Conservation (phyloP, 2,113 vertebrate species). For the Rhinogobius similis region DNA sequence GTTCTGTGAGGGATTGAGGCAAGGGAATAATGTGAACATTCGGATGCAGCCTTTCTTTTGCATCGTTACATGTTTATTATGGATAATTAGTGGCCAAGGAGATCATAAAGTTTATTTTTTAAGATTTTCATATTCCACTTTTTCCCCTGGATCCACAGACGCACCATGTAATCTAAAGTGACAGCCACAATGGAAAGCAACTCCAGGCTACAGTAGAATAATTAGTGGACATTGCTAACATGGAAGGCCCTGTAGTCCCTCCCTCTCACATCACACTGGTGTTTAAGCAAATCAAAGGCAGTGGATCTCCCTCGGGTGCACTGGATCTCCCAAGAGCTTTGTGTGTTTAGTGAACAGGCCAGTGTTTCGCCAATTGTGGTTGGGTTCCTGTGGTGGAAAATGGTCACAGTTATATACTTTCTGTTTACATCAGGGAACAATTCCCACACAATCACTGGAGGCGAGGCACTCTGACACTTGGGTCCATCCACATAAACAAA, state of each 20-base stretch:
- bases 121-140: neutral
- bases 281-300: conserved; percentile 64
- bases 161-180: conserved; percentile 23
- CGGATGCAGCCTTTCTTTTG: too few species aligned
- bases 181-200: conserved; percentile 29
- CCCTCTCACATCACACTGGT: conserved; percentile 34
- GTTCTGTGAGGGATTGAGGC: too few species aligned
- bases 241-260: conserved; percentile 14
- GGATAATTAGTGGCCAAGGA: too few species aligned
- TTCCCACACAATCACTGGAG: neutral
- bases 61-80: too few species aligned
- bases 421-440: neutral
- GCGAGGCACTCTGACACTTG: neutral
- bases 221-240: conserved; percentile 39
- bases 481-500: too few species aligned
- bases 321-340: conserved; percentile 40
- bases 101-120: neutral
- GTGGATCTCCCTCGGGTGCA: conserved; percentile 51
- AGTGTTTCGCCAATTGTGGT: conserved; percentile 14
- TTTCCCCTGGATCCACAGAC: conserved; percentile 31
- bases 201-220: conserved; percentile 15
- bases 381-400: conserved; percentile 21
- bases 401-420: neutral
- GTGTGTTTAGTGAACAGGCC: neutral
- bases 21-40: too few species aligned